Base-by-base conservation (phyloP, 2,888 invertebrate species). In the Amiota mariae region DNA sequence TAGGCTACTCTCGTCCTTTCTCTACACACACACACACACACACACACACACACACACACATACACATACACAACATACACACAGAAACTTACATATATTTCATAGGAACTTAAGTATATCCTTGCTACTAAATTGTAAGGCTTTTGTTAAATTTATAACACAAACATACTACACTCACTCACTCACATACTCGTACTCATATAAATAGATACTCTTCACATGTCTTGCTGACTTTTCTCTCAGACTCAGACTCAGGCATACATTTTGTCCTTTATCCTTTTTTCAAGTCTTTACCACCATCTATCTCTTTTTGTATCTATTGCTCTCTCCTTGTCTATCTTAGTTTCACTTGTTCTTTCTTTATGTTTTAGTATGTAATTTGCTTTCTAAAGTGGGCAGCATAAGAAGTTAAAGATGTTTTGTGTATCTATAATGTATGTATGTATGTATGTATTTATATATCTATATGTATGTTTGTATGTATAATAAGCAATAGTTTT, bases 71-170 rank as follows among this genome's bases (percentile, higher is more conserved):
- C n/a, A n/a, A n/a, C n/a, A n/a, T n/a, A n/a, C n/a, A n/a, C n/a
- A n/a, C n/a, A n/a, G n/a, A n/a, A n/a, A n/a, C n/a, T n/a, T n/a
- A n/a, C n/a, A n/a, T n/a, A n/a, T n/a, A n/a, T n/a, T n/a, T n/a
- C 51, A 51, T 13, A n/a, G 46, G 11, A 48, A 51, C 20, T 12
- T 20, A n/a, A n/a, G n/a, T n/a, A 15, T 18, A 36, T 15, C 24
- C 15, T 63, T 63, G 75, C 76, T 76, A 71, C 48, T 71, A 68
- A 74, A 77, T 68, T 51, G 51, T 68, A 77, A 77, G 84, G 76
- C 85, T 81, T 82, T 82, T 84, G 85, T 82, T 81, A 56, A 85
- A 84, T 85, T 82, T 82, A 84, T 85, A 79, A 79, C 76, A 64
- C 20, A 72, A 73, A 76, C 72, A 73, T 64, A 61, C 70, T 49